phyloP scores from a whole-genome alignment of 2,797 vertebrate genomes.

The Tauraco hartlaubi region DNA sequence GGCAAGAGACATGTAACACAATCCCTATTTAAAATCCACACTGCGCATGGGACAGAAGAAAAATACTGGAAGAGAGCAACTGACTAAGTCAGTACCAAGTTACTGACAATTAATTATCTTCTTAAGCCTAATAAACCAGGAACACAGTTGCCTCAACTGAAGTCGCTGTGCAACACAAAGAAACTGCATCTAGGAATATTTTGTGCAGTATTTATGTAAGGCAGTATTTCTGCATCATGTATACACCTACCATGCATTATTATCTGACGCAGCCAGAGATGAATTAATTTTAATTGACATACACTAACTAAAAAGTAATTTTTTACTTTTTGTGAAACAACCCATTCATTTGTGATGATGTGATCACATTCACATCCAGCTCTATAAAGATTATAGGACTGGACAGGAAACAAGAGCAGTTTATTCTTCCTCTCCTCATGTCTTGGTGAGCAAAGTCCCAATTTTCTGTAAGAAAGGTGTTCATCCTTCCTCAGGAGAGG shows the following conservation, averaged over 20 bases:
- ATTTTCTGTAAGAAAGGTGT: neutral
- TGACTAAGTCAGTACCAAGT: neutral
- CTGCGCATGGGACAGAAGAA: neutral
- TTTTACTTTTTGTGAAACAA: neutral
- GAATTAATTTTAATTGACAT: neutral
- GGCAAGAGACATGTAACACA: fast-evolving
- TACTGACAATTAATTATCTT: neutral
- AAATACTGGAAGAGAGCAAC: neutral
- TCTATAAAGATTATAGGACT: neutral
- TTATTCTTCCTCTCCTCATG: neutral
- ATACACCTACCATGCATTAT: neutral
- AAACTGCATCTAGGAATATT: neutral
- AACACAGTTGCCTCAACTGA: neutral
- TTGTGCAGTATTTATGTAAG: neutral
- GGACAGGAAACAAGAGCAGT: neutral
- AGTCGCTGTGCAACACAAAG: neutral
- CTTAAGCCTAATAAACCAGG: neutral
- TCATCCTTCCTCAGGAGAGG: neutral
- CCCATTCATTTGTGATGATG: neutral
- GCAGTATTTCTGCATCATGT: neutral
- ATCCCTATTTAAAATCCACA: neutral
- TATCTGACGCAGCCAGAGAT: neutral
- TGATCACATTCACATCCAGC: neutral
- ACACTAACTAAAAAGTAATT: neutral
- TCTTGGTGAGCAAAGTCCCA: neutral